phyloP scores from a whole-genome alignment of 2,113 vertebrate genomes.

The Merops nubicus region DNA sequence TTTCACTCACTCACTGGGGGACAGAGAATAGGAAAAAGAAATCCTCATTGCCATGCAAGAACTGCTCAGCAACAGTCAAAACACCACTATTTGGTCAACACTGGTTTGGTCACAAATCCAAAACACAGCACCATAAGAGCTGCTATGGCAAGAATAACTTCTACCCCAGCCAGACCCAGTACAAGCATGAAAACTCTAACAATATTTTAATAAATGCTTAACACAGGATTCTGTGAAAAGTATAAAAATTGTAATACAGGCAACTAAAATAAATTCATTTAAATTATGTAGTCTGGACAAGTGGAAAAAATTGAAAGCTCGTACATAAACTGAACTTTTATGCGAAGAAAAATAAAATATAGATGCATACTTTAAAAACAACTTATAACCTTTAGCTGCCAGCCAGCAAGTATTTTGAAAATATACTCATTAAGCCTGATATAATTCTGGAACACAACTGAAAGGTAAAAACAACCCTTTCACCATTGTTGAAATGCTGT shows the following conservation, averaged over 20 bases:
- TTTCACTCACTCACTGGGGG: not conserved
- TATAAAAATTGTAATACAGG: not conserved
- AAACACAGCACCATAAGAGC: not conserved
- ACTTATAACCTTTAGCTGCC: not conserved
- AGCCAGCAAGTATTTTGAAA: not conserved
- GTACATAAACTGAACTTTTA: not conserved
- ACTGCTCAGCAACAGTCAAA: not conserved
- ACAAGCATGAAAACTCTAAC: not conserved
- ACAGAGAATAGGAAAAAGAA: not conserved
- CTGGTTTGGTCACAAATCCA: not conserved
- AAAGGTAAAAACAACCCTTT: not conserved
- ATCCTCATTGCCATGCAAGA: not conserved
- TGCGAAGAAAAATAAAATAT: not conserved
- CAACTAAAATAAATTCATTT: not conserved
- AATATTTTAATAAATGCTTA: not conserved
- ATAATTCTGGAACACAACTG: not conserved
- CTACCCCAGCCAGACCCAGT: not conserved
- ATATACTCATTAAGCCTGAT: conserved; percentile 4
- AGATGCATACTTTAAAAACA: not conserved
- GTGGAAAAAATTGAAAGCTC: not conserved
- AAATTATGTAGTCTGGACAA: not conserved
- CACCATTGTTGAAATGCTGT: not conserved
- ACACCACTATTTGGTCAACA: not conserved
- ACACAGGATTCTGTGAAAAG: not conserved
- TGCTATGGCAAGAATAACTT: not conserved